Conservation (phyloP, 1,140 invertebrate species). For the Tetraneura akinire region DNA sequence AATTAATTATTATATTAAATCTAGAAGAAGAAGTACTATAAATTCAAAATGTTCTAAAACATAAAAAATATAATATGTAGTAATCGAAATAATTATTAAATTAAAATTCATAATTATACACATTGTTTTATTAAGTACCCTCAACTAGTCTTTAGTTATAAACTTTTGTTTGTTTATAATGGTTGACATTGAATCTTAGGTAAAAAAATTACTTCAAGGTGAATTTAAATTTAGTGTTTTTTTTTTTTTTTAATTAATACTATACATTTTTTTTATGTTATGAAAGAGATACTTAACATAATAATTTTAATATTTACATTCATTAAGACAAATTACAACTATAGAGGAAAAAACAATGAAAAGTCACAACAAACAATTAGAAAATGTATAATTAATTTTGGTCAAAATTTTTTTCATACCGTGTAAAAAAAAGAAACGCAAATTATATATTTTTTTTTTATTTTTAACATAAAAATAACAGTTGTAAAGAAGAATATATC, state of each 20-base stretch:
- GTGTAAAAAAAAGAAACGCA: not conserved
- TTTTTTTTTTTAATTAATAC: no score
- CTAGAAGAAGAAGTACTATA: no score
- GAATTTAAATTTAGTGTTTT: not conserved
- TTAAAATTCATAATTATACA: not conserved
- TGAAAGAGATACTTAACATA: no score
- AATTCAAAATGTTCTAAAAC: no score
- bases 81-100: no score
- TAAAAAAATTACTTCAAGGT: conserved; percentile 1
- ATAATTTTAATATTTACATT: no score
- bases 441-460: not conserved
- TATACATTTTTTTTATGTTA: no score
- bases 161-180: not conserved
- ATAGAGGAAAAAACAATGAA: not conserved
- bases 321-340: no score
- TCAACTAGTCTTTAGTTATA: not conserved
- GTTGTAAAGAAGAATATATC: no score
- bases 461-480: not conserved
- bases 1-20: no score
- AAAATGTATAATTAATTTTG: conserved; percentile 19
- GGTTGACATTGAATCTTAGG: not conserved
- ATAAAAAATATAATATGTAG: no score
- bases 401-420: not conserved
- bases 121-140: not conserved
- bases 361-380: not conserved